Conservation (phyloP, 1,140 invertebrate genomes). For the Leucophenga varia region DNA sequence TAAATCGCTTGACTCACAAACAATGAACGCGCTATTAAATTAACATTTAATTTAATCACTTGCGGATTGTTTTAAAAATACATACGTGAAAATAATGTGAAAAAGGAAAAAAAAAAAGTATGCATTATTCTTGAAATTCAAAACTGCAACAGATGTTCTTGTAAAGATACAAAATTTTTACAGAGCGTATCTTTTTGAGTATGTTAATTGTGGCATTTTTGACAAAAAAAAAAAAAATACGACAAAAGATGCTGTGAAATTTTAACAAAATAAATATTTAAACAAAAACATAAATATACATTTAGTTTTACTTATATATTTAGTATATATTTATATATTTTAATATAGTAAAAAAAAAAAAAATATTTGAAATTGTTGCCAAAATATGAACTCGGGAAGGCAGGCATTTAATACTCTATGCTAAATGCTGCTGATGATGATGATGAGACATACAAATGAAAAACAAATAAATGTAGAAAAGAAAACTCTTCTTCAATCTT, state of each 20-base stretch:
- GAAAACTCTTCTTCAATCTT: conserved; percentile 1
- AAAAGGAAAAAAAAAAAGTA: conserved; percentile 4
- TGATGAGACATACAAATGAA: conserved; percentile 20
- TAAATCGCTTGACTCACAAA: too few species aligned
- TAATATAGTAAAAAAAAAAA: too few species aligned
- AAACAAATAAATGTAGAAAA: conserved; percentile 5
- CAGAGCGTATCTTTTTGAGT: too few species aligned
- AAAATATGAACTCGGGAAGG: too few species aligned
- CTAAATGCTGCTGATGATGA: conserved; percentile 22
- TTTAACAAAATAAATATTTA: conserved; percentile 12
- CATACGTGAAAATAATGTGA: conserved; percentile 19
- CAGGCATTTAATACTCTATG: not conserved
- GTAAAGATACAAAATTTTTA: too few species aligned
- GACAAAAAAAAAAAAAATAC: too few species aligned
- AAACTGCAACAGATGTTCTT: not conserved
- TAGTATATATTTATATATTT: too few species aligned
- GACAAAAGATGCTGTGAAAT: too few species aligned
- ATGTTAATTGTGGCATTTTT: conserved; percentile 31
- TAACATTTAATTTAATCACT: conserved; percentile 41
- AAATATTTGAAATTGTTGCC: conserved; percentile 5
- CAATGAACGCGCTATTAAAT: conserved; percentile 13
- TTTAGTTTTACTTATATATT: too few species aligned
- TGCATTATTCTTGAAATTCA: too few species aligned
- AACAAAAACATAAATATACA: conserved; percentile 30
- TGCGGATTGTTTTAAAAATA: conserved; percentile 28